Percentiles rank a stretch among this genome's conserved stretches.
Evolutionary conservation across 2,113 vertebrate genomes (phyloP).

Genomic region (Austrofundulus limnaeus): DNA sequence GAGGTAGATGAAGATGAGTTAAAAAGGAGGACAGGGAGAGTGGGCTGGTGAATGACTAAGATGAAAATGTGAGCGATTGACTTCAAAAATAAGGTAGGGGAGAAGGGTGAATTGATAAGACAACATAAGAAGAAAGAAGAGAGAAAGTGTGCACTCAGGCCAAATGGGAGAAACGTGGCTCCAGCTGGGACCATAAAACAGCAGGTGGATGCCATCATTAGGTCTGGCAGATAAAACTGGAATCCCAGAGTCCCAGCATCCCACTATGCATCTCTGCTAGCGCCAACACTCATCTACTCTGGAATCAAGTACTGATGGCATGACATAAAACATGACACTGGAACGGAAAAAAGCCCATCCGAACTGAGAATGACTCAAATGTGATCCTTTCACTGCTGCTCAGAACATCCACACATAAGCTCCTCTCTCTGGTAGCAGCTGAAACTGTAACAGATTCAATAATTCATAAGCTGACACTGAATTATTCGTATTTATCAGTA

Average conservation of each 20-base stretch:
- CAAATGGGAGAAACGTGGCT: constrained; percentile 83
- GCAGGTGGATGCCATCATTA: constrained; percentile 98
- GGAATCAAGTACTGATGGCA: constrained; percentile 33
- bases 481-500: too few species aligned
- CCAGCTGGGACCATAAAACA: constrained; percentile 98
- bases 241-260: constrained; percentile 84
- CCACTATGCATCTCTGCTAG: constrained; percentile 86
- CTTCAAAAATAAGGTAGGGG: constrained; percentile 8
- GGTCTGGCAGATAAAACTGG: constrained; percentile 93
- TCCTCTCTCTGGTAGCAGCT: not conserved
- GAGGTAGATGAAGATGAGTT: constrained; percentile 23
- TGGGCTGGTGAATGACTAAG: constrained; percentile 23
- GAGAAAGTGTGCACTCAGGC: constrained; percentile 53
- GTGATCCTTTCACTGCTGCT: not conserved
- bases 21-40: constrained; percentile 1
- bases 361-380: constrained; percentile 26
- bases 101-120: not conserved
- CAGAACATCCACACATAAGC: not conserved
- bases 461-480: too few species aligned
- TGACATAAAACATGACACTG: constrained; percentile 55
- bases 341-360: constrained; percentile 7
- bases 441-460: too few species aligned
- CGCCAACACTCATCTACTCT: constrained; percentile 60
- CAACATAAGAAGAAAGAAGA: constrained; percentile 8
- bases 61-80: constrained; percentile 17